Evolutionary conservation across 1,140 invertebrate genomes (phyloP), one percentile per base, ranked within the genome.

Genomic region (Lepidurus couesii): DNA sequence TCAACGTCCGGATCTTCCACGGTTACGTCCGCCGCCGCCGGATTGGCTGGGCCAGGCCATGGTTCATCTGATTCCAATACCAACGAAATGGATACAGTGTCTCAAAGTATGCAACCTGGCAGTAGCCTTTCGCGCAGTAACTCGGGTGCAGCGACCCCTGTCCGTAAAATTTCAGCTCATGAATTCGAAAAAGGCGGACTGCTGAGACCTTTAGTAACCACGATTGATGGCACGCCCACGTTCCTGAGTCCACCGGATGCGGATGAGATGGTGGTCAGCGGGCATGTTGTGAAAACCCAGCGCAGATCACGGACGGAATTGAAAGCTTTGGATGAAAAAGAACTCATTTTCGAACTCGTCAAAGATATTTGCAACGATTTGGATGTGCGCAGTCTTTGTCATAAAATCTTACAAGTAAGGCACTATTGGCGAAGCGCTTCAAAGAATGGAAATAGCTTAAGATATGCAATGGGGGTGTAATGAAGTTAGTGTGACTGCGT

Each of bases 301-400:
- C 87, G 92, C 21, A 86, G 92, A 80, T 92, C 91, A 0, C 86
- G 94, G 75, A 91, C 92, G 82, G 94, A 97, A 84, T 88, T 97
- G 1, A 89, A 92, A 82, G 91, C 94, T 74, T 86, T 98, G 79
- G 95, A 97, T 82, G 95, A 98, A 84, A 95, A 94, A 84, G 94
- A 98, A 86, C 89, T 98, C 75, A 96, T 98, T 84, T 97, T 97
- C 85, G 95, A 98, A 86, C 86, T 98, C 88, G 95, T 96, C 83
- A 97, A 97, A 86, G 95, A 97, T 84, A 97, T 98, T 82, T 98
- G 95, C 86, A 96, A 97, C 85, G 96, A 98, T 84, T 85, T 98
- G 82, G 96, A 98, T 82, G 92, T 98, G 24, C 90, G 93, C 78
- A 95, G 94, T 16, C 85, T 98, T 80, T 97, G 95, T 84, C 95